phyloP scores from a whole-genome alignment of 2,113 vertebrate genomes.

The Nothocercus julius region DNA sequence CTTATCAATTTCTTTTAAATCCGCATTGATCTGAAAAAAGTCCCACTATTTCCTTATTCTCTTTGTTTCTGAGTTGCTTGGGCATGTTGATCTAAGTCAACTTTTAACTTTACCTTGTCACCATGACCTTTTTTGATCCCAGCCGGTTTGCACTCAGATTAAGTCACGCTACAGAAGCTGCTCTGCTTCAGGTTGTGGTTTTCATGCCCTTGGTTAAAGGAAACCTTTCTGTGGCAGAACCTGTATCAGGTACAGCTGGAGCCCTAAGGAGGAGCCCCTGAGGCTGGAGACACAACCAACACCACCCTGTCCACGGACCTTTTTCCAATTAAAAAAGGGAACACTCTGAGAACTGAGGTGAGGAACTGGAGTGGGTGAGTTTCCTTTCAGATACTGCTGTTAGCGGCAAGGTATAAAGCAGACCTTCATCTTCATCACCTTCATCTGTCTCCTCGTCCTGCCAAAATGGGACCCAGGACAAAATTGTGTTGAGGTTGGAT shows the following conservation, averaged over 20 bases:
- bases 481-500: background rate
- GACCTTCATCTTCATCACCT: background rate
- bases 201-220: background rate
- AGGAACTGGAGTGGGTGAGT: background rate
- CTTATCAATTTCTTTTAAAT: background rate
- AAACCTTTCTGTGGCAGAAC: background rate
- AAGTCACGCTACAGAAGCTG: constrained; percentile 31
- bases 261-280: background rate
- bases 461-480: background rate
- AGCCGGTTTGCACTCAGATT: background rate
- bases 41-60: constrained; percentile 31
- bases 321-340: background rate
- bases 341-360: background rate
- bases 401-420: background rate
- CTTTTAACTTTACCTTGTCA: constrained; percentile 47
- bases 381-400: background rate
- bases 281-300: background rate
- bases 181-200: constrained; percentile 50
- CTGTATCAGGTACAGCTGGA: background rate
- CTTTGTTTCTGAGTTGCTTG: constrained; percentile 54
- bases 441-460: background rate
- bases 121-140: constrained; percentile 48
- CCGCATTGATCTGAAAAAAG: background rate
- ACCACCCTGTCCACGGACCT: background rate
- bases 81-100: constrained; percentile 44